These are phyloP conservation scores for Myathropa florea DNA, from an alignment of 2,888 invertebrate genomes.

Conservation along the genomic window DNA sequence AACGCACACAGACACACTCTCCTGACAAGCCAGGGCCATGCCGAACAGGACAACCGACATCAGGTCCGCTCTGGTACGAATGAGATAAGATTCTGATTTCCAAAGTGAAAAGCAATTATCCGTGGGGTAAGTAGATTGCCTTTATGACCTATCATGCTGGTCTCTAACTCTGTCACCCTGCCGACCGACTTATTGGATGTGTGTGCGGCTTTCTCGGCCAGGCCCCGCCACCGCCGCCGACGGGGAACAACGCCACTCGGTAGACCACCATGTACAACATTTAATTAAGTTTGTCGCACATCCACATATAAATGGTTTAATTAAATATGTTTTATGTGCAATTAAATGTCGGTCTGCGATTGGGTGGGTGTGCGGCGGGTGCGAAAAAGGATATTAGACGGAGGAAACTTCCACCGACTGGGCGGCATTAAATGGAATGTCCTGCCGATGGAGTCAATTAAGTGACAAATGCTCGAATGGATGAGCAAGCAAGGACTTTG, in stretches of 20 bases:
- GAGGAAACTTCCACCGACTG: background rate
- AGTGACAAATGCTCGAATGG: background rate
- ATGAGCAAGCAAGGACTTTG: background rate
- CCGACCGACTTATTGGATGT: constrained; percentile 50
- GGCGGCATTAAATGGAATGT: background rate
- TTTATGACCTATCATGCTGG: constrained; percentile 65
- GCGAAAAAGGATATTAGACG: constrained; percentile 19
- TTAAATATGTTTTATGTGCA: constrained; percentile 71
- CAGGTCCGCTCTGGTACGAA: constrained; percentile 45
- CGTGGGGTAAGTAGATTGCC: constrained; percentile 68
- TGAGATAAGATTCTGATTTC: constrained; percentile 71
- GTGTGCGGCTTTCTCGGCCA: constrained; percentile 50
- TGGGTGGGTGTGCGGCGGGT: constrained; percentile 6
- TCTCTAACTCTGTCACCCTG: constrained; percentile 8
- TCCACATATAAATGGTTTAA: constrained; percentile 69
- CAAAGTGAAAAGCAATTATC: constrained; percentile 71
- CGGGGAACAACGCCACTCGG: constrained; percentile 28
- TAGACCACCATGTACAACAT: constrained; percentile 71
- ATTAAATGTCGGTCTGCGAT: constrained; percentile 65
- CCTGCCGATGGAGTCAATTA: constrained; percentile 11
- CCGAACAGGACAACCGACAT: background rate
- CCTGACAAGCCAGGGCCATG: background rate
- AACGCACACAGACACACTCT: background rate
- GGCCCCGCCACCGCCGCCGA: background rate
- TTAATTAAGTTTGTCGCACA: constrained; percentile 70